Evolutionary conservation across 1,140 invertebrate genomes (phyloP).

Genomic region (Macrocentrus cingulum): DNA sequence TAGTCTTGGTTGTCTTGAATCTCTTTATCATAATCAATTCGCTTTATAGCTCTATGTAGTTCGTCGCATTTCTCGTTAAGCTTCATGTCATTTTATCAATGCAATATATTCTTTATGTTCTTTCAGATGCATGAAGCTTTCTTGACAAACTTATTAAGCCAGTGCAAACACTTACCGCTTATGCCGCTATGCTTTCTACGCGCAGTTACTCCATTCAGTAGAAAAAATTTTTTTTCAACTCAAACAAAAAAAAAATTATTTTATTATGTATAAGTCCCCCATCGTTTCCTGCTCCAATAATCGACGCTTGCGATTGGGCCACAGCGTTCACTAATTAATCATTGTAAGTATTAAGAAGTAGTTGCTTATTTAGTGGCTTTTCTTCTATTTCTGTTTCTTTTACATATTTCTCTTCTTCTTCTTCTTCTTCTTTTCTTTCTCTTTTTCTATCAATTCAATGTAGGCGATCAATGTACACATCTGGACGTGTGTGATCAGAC

Average conservation of each 20-base stretch:
- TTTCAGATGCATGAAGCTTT: constrained; percentile 58
- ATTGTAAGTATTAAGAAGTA: constrained; percentile 37
- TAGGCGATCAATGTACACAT: not conserved
- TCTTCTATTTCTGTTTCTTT: constrained; percentile 19
- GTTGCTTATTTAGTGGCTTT: constrained; percentile 1
- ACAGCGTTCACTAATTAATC: constrained; percentile 35
- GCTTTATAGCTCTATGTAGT: constrained; percentile 5
- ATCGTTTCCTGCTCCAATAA: constrained; percentile 32
- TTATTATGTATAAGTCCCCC: constrained; percentile 24
- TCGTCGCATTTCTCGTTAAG: not conserved
- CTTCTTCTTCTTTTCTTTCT: no score
- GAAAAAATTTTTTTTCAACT: constrained; percentile 3
- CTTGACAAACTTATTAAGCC: constrained; percentile 45
- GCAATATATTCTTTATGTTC: constrained; percentile 22
- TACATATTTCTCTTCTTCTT: no score
- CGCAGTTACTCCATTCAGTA: constrained; percentile 35
- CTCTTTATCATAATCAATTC: constrained; percentile 2
- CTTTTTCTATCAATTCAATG: not conserved
- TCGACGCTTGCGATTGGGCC: constrained; percentile 39
- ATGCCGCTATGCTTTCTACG: constrained; percentile 57
- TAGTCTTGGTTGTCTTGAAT: constrained; percentile 1
- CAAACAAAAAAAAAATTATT: constrained; percentile 18
- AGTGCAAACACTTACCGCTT: constrained; percentile 46
- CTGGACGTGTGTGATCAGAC: constrained; percentile 22
- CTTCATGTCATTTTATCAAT: not conserved